Conservation (phyloP, 2,113 vertebrate species). For the Serilophus lunatus region DNA sequence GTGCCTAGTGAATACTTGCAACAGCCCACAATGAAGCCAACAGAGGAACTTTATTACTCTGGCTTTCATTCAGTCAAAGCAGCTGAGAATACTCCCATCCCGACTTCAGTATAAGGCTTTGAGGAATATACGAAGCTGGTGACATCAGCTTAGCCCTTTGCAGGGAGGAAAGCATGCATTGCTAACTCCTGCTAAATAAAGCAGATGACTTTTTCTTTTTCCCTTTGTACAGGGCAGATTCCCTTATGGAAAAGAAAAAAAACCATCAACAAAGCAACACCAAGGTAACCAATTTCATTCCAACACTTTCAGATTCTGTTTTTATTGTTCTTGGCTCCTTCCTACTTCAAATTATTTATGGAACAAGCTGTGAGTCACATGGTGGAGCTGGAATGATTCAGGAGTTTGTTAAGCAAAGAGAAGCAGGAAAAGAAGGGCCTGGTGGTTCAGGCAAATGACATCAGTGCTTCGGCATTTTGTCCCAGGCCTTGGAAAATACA, state of each 20-base stretch:
- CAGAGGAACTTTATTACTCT: background rate
- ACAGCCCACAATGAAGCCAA: background rate
- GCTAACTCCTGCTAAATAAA: slow-evolving; percentile 36
- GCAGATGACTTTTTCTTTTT: background rate
- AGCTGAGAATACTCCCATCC: background rate
- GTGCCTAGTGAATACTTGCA: background rate
- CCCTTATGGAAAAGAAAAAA: background rate
- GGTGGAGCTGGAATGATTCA: slow-evolving; percentile 34
- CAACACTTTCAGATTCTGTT: slow-evolving; percentile 30
- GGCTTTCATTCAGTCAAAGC: background rate
- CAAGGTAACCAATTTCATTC: background rate
- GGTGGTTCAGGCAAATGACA: slow-evolving; percentile 24
- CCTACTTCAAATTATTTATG: slow-evolving; percentile 54
- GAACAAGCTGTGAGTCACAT: slow-evolving; percentile 20
- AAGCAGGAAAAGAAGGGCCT: slow-evolving; percentile 51
- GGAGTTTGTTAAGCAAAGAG: background rate
- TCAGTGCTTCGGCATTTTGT: background rate
- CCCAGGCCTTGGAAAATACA: background rate
- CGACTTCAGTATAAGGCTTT: background rate
- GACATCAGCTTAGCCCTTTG: background rate
- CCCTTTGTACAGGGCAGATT: slow-evolving; percentile 10
- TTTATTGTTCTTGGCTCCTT: slow-evolving; percentile 7
- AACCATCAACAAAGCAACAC: background rate
- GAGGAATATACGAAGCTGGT: background rate
- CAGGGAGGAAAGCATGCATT: background rate